Conservation (phyloP, 2,797 vertebrate species). For the Cottoperca gobio region DNA sequence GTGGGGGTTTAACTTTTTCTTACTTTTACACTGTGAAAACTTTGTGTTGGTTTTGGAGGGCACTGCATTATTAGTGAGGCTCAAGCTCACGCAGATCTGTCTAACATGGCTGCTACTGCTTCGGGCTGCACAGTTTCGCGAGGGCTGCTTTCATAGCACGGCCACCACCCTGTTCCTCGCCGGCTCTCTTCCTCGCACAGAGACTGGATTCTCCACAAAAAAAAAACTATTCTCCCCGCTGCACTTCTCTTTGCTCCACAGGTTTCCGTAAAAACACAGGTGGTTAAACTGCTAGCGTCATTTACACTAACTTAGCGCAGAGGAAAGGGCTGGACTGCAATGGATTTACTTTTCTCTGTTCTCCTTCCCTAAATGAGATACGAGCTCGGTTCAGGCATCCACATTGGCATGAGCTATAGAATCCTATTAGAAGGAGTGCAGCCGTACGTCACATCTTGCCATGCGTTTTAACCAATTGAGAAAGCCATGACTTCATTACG, state of each 20-base stretch:
- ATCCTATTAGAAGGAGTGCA: constrained; percentile 85
- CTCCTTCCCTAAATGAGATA: constrained; percentile 63
- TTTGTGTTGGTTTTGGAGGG: constrained; percentile 58
- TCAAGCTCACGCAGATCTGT: constrained; percentile 48
- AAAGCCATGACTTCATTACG: constrained; percentile 65
- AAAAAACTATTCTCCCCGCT: constrained; percentile 25
- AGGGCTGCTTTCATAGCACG: constrained; percentile 64
- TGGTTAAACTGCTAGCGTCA: constrained; percentile 10
- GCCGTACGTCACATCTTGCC: constrained; percentile 95
- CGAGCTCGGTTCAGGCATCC: constrained; percentile 75
- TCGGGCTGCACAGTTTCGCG: constrained; percentile 58
- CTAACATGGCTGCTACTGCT: constrained; percentile 73
- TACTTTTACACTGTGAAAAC: constrained; percentile 63
- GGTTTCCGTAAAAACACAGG: constrained; percentile 53
- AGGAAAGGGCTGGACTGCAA: constrained; percentile 4
- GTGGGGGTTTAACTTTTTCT: constrained; percentile 79
- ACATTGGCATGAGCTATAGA: constrained; percentile 82
- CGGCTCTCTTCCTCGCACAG: constrained; percentile 42
- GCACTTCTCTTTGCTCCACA: constrained; percentile 35
- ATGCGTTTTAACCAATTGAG: constrained; percentile 90
- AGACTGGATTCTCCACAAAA: constrained; percentile 29
- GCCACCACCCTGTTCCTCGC: constrained; percentile 64
- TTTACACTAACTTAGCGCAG: constrained; percentile 16
- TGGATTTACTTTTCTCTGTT: constrained; percentile 28
- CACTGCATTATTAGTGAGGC: constrained; percentile 40